Conservation (phyloP, 2,888 invertebrate genomes). For the Ophion ellenae region DNA sequence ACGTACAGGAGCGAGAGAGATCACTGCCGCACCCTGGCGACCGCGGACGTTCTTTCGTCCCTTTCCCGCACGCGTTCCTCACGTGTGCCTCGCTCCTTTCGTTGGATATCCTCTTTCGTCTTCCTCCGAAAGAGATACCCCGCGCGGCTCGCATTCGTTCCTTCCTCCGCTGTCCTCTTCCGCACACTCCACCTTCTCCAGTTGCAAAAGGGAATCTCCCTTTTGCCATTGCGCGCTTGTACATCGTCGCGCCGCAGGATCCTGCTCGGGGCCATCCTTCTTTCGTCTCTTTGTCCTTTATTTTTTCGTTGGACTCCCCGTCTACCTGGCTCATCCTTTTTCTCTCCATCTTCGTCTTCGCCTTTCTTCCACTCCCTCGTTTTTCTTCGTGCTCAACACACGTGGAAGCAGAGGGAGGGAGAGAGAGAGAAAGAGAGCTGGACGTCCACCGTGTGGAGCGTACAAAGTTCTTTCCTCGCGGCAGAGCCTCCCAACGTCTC, state of each 20-base stretch:
- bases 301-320: slow-evolving; percentile 58
- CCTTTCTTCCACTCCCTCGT: slow-evolving; percentile 51
- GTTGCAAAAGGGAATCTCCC: slow-evolving; percentile 60
- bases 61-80: slow-evolving; percentile 50
- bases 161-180: slow-evolving; percentile 17
- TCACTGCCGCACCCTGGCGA: slow-evolving; percentile 65
- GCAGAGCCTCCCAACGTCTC: slow-evolving; percentile 56
- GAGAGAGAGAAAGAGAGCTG: slow-evolving; percentile 29
- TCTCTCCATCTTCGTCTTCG: slow-evolving; percentile 55
- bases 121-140: slow-evolving; percentile 41
- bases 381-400: slow-evolving; percentile 47
- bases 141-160: slow-evolving; percentile 44
- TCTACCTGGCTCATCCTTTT: slow-evolving; percentile 49
- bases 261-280: slow-evolving; percentile 54
- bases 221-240: slow-evolving; percentile 60
- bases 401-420: background rate
- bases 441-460: slow-evolving; percentile 39
- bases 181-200: slow-evolving; percentile 45
- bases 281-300: slow-evolving; percentile 64
- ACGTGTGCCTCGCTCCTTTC: slow-evolving; percentile 6
- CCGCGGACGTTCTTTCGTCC: slow-evolving; percentile 44
- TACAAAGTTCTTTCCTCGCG: slow-evolving; percentile 47
- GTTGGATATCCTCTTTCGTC: slow-evolving; percentile 52
- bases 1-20: slow-evolving; percentile 71
- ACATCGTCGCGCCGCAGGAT: slow-evolving; percentile 64